Conservation (phyloP, 2,113 vertebrate genomes). For the Burhinus bistriatus region DNA sequence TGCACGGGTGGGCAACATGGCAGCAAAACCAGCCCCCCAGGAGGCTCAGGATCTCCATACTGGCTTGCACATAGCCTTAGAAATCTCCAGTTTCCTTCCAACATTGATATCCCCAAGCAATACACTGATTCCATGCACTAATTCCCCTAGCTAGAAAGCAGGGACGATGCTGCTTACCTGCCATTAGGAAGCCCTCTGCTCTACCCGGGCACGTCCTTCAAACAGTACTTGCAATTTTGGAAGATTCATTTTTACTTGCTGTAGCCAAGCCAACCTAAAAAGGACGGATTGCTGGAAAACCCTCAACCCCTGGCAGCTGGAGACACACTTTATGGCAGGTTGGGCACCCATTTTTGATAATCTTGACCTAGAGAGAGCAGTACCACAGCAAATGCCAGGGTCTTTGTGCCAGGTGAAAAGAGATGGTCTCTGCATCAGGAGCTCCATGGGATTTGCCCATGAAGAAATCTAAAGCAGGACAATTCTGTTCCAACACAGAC, state of each 20-base stretch:
- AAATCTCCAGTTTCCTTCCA: not conserved
- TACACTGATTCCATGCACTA: too few species aligned
- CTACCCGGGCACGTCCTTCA: not conserved
- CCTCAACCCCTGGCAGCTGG: not conserved
- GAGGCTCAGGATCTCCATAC: not conserved
- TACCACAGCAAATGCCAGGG: not conserved
- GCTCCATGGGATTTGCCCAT: not conserved
- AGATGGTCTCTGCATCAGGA: fast-evolving
- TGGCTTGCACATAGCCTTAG: not conserved
- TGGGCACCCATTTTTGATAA: not conserved
- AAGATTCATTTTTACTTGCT: not conserved
- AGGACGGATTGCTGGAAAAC: not conserved
- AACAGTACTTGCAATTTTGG: not conserved
- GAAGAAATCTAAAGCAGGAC: not conserved
- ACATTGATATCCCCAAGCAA: not conserved
- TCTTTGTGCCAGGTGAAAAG: not conserved
- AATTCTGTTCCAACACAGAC: not conserved
- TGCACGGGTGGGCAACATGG: not conserved
- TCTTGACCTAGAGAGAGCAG: not conserved
- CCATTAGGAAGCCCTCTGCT: not conserved
- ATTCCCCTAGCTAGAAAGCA: not conserved
- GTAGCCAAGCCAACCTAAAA: not conserved
- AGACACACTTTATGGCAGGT: not conserved
- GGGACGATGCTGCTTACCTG: not conserved
- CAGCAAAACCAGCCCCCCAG: not conserved